A percentile compares a stretch with the other conserved stretches of the same genome.
Conservation (phyloP, 1,140 invertebrate species). For the Coelopa frigida region DNA sequence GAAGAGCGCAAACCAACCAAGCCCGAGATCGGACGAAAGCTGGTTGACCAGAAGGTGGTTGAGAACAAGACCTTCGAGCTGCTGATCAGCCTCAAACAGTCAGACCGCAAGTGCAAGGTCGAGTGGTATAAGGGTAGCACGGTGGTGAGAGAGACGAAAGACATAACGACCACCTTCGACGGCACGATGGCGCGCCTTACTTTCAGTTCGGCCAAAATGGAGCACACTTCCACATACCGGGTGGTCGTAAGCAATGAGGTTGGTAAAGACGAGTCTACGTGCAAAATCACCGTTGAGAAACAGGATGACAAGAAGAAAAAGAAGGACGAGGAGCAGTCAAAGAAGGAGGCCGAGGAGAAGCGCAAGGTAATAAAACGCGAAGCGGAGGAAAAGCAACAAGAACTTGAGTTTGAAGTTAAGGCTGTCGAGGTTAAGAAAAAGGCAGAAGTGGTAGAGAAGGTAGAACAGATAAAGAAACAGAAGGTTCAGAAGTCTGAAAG, state of each 20-base stretch:
- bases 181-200: constrained; percentile 69
- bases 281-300: constrained; percentile 59
- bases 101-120: constrained; percentile 69
- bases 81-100: constrained; percentile 59
- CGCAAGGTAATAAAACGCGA: constrained; percentile 29
- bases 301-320: constrained; percentile 34
- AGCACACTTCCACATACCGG: constrained; percentile 68
- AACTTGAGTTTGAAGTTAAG: constrained; percentile 10
- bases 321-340: constrained; percentile 37
- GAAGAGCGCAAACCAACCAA: constrained; percentile 45
- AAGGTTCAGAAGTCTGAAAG: constrained; percentile 8
- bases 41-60: constrained; percentile 60
- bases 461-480: constrained; percentile 4
- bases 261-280: constrained; percentile 73
- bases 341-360: constrained; percentile 29
- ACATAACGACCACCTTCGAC: constrained; percentile 66
- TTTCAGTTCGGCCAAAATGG: constrained; percentile 61
- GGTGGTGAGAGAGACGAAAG: constrained; percentile 62
- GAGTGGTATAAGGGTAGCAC: constrained; percentile 81
- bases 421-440: constrained; percentile 5
- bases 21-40: constrained; percentile 63
- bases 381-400: too few species aligned
- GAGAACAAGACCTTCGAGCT: constrained; percentile 76
- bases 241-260: constrained; percentile 74
- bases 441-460: constrained; percentile 16